These are phyloP conservation scores for Tupaia chinensis DNA, from an alignment of 2,113 vertebrate genomes.

Conservation along the genomic window DNA sequence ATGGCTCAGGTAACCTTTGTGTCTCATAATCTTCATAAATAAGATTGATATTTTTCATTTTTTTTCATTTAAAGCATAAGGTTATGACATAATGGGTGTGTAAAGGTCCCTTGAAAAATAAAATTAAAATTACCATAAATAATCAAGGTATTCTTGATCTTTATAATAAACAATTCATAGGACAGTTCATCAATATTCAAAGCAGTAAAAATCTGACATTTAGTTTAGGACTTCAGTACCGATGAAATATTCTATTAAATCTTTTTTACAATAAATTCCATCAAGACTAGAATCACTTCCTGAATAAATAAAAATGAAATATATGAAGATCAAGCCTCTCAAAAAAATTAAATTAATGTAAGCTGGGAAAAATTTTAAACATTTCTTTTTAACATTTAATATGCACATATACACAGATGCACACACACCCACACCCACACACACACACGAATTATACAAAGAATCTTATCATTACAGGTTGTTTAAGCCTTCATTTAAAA, in stretches of 20 bases:
- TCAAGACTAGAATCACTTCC: conserved; percentile 58
- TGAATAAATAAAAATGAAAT: conserved; percentile 69
- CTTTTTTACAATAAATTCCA: conserved; percentile 64
- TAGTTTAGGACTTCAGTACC: conserved; percentile 53
- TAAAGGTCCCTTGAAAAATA: conserved; percentile 68
- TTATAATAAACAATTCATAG: conserved; percentile 73
- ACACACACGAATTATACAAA: conserved; percentile 48
- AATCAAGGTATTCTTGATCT: conserved; percentile 65
- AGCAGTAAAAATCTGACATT: conserved; percentile 80
- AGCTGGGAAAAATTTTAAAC: conserved; percentile 29
- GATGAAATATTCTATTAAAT: conserved; percentile 64
- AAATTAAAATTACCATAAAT: conserved; percentile 77
- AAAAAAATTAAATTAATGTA: conserved; percentile 52
- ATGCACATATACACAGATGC: too few species aligned
- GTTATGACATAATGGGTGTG: conserved; percentile 49
- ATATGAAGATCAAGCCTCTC: conserved; percentile 56
- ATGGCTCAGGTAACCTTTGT: conserved; percentile 48
- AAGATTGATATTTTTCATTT: conserved; percentile 57
- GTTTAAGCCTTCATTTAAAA: conserved; percentile 56
- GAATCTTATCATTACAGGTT: conserved; percentile 15
- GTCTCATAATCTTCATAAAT: conserved; percentile 51
- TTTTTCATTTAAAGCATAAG: conserved; percentile 67
- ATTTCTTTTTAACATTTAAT: conserved; percentile 34
- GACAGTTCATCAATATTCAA: conserved; percentile 72
- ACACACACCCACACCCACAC: too few species aligned